phyloP scores from a whole-genome alignment of 2,797 vertebrate species.

The Neomorphus geoffroyi region DNA sequence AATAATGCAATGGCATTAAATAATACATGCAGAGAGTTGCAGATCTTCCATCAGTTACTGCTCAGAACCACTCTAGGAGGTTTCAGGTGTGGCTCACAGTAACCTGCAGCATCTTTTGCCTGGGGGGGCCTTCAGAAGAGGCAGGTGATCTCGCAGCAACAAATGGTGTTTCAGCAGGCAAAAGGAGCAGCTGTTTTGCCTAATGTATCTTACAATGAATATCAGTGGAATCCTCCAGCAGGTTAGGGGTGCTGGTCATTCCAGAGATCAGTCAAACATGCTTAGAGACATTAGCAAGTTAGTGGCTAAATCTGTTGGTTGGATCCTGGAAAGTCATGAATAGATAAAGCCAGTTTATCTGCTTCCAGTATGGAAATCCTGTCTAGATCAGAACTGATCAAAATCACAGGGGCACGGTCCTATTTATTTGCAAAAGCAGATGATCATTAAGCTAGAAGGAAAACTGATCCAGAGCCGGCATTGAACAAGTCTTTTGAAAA shows the following conservation, averaged over 20 bases:
- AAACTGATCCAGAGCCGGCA: background rate
- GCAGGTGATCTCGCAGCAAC: background rate
- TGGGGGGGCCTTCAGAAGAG: background rate
- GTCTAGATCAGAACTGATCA: background rate
- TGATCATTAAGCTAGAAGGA: background rate
- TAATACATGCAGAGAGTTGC: background rate
- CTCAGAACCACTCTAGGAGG: background rate
- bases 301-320: background rate
- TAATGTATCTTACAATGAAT: background rate
- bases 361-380: background rate
- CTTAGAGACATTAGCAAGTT: background rate
- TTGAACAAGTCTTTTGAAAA: background rate
- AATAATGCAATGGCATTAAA: background rate
- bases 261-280: background rate
- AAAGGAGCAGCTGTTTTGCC: background rate
- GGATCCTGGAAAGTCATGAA: background rate
- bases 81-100: background rate
- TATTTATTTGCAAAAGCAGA: background rate
- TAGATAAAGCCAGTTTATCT: background rate
- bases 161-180: background rate
- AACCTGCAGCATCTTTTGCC: background rate
- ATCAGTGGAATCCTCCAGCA: background rate
- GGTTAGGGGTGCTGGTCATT: background rate
- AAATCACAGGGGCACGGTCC: background rate
- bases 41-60: background rate